Evolutionary conservation across 2,888 invertebrate genomes (phyloP).

Genomic region (Ypsolopha scabrella): DNA sequence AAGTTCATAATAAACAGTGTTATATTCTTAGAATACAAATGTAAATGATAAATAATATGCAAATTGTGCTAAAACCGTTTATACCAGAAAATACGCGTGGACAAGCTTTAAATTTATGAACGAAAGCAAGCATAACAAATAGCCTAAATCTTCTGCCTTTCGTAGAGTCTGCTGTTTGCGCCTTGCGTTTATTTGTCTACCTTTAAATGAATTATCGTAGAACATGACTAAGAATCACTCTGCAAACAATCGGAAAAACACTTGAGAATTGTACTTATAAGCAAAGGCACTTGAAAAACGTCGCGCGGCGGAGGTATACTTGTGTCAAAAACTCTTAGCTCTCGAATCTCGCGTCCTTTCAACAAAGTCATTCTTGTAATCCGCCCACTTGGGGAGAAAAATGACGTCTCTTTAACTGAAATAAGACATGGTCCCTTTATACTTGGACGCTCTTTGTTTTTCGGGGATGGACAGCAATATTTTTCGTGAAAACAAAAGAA

Average conservation of each 20-base stretch:
- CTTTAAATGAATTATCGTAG: no score
- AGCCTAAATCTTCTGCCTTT: no score
- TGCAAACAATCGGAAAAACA: not conserved
- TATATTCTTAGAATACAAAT: not conserved
- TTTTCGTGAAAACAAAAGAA: no score
- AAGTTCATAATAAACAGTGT: not conserved
- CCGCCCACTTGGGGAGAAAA: not conserved
- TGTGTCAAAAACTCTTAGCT: not conserved
- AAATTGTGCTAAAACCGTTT: not conserved
- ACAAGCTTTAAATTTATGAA: not conserved
- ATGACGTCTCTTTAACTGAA: not conserved
- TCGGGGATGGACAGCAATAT: no score
- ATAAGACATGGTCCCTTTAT: slow-evolving; percentile 1
- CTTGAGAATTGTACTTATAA: not conserved
- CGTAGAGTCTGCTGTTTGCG: no score
- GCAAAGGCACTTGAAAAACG: not conserved
- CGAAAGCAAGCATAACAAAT: not conserved
- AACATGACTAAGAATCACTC: not conserved
- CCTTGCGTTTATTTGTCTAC: no score
- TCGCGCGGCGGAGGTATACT: not conserved
- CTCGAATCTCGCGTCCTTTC: not conserved
- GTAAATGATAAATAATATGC: not conserved
- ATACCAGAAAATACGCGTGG: not conserved
- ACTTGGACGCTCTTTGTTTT: not conserved
- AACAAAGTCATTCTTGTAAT: slow-evolving; percentile 2